Evolutionary conservation across 2,888 invertebrate species (phyloP).

Genomic region (Leptopterna dolabrata): DNA sequence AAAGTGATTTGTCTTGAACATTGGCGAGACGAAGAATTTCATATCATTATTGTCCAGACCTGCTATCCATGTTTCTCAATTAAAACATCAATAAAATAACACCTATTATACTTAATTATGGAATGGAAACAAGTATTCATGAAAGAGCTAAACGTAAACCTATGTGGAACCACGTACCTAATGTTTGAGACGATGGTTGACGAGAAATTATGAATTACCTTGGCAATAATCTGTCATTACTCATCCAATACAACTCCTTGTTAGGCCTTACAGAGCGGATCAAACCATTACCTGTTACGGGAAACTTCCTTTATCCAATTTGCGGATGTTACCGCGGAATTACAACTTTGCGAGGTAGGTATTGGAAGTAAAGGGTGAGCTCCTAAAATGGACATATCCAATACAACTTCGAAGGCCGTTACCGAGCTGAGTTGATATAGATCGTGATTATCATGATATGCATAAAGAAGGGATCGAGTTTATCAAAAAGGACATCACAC

Average conservation of each 20-base stretch:
- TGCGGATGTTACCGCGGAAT: not conserved
- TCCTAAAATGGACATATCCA: conserved; percentile 2
- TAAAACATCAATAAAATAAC: no score
- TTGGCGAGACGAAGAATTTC: no score
- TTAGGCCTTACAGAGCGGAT: not conserved
- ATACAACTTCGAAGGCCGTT: not conserved
- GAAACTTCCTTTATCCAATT: not conserved
- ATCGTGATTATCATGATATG: not conserved
- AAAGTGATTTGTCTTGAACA: no score
- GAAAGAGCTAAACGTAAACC: no score
- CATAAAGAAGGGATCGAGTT: not conserved
- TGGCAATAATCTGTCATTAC: no score
- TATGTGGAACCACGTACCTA: no score
- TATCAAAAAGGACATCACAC: not conserved
- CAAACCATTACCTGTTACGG: not conserved
- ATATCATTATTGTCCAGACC: no score
- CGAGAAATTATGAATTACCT: no score
- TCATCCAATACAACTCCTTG: not conserved
- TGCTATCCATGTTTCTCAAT: no score
- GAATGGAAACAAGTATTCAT: no score
- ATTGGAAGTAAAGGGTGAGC: not conserved
- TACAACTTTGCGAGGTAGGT: not conserved
- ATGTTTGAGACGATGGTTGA: no score
- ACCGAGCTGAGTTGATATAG: not conserved
- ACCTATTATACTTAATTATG: no score